Evolutionary conservation across 1,140 invertebrate genomes (phyloP).

Genomic region (Drosophila kepulauana): DNA sequence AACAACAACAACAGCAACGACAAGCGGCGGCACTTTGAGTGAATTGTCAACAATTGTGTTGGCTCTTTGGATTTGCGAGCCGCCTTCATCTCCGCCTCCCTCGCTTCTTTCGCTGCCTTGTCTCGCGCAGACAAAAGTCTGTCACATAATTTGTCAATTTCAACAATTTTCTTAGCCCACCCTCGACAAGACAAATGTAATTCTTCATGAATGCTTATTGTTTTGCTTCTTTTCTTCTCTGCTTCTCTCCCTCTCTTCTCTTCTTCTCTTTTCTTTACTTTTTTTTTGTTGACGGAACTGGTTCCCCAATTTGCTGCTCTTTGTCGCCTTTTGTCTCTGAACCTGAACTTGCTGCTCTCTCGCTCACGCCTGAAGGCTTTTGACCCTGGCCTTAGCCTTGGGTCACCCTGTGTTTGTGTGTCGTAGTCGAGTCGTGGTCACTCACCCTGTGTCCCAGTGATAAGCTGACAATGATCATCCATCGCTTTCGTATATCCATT

Average conservation of each 20-base stretch:
- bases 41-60: constrained; percentile 82
- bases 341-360: constrained; percentile 9
- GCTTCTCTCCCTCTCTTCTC: not conserved
- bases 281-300: constrained; percentile 14
- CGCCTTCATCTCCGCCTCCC: constrained; percentile 11
- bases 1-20: constrained; percentile 34
- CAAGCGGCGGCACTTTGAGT: constrained; percentile 63
- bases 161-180: constrained; percentile 61
- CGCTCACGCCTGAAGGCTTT: not conserved
- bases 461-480: constrained; percentile 73
- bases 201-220: constrained; percentile 69
- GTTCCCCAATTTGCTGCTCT: constrained; percentile 38
- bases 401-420: too few species aligned
- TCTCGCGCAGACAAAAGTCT: constrained; percentile 71
- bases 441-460: constrained; percentile 65
- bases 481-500: constrained; percentile 65
- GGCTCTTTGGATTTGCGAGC: constrained; percentile 75
- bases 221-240: constrained; percentile 34
- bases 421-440: constrained; percentile 7
- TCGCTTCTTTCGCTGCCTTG: not conserved
- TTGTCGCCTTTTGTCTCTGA: constrained; percentile 15
- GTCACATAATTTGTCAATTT: constrained; percentile 82
- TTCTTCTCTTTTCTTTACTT: not conserved
- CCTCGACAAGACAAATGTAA: constrained; percentile 55
- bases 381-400: constrained; percentile 12